These are phyloP conservation scores for Erebia epiphron DNA, from an alignment of 2,888 invertebrate genomes.

Conservation along the genomic window DNA sequence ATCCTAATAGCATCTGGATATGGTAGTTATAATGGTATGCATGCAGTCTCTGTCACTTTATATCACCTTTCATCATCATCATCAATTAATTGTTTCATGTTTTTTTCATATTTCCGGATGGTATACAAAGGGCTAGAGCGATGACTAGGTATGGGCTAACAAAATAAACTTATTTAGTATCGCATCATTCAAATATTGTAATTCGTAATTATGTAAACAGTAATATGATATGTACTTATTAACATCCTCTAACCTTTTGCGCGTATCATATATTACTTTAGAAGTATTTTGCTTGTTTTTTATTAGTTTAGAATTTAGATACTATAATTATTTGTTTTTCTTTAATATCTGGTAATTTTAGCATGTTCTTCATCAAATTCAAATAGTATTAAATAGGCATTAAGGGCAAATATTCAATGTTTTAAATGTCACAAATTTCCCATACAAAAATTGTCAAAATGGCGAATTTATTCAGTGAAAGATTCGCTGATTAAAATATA, in stretches of 20 bases:
- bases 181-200: constrained; percentile 35
- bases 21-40: neutral
- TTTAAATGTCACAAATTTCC: too few relatives aligned
- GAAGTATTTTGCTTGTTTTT: constrained; percentile 5
- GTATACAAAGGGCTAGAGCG: constrained; percentile 77
- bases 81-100: constrained; percentile 43
- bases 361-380: too few relatives aligned
- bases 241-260: constrained; percentile 76
- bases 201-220: constrained; percentile 26
- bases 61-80: constrained; percentile 21
- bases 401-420: too few relatives aligned
- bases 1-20: too few relatives aligned
- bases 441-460: too few relatives aligned
- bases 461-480: too few relatives aligned
- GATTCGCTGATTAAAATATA: too few relatives aligned
- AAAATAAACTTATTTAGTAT: constrained; percentile 37
- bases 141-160: constrained; percentile 69
- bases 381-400: too few relatives aligned
- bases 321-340: neutral
- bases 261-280: constrained; percentile 38
- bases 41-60: constrained; percentile 19
- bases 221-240: constrained; percentile 45
- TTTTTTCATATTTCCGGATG: constrained; percentile 60
- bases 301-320: neutral
- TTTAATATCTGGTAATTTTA: too few relatives aligned